Base-by-base conservation (phyloP, 2,797 vertebrate species). In the Naso thynnoides region DNA sequence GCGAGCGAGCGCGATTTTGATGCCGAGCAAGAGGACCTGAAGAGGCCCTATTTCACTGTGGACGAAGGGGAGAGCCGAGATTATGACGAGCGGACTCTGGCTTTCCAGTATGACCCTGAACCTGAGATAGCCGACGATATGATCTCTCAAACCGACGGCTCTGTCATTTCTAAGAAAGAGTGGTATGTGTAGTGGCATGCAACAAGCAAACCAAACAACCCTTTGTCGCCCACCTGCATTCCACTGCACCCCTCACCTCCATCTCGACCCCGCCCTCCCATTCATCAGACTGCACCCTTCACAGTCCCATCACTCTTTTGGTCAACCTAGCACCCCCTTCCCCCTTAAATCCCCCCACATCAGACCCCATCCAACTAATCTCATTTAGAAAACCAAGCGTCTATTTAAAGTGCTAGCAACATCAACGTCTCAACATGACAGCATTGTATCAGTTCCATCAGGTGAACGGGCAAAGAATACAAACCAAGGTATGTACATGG, bases 91-190 rank as follows among this genome's bases (percentile, higher is more conserved):
- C 95, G 97, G 96, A 99, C 98, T 95, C 97, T 99, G 79, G 94
- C 95, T 73, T 99, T 97, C 95, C 97, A 97, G 90, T 99, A 98
- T 5, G 96, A 98, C 92, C 95, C 97, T 0, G 97, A 98, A 88
- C 93, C 96, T 21, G 98, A 99, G 93, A 95, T 99, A 78, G 93
- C 96, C 0, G 97, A 99, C 48, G 98, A 97, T 92, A 97, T 99
- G 97, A 96, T 99, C 81, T 98, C 98, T 86, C 98, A 99, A 94
- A 99, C 96, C 79, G 98, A 99, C 65, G 98, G 98, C 87, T 99
- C 98, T 76, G 98, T 99, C 91, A 99, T 99, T 95, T 99, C 98
- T 93, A 99, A 99, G 97, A 99, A 99, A 93, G 98, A 99, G 95
- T 99, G 98, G 98, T 99, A 99, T 24, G 98, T 99, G 94, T 99